Evolutionary conservation across 2,113 vertebrate species (phyloP), one percentile per base, ranked within the genome.

Genomic region (Eurystomus gularis): DNA sequence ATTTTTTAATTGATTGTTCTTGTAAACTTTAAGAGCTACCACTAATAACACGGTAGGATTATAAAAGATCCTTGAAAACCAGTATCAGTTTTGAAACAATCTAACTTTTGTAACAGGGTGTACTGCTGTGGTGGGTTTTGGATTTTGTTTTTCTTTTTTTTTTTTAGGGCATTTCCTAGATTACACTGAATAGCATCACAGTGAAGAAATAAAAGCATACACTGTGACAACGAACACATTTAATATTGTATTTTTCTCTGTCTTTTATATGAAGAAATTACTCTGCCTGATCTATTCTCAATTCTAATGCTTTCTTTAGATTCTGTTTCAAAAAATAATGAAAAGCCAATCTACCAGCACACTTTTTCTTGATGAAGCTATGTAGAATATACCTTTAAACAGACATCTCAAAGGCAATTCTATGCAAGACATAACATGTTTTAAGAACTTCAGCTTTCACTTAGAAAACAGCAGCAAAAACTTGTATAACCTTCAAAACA

Each of bases 101-200:
- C 7, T 31, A 26, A 73, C 19, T 58, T 87, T 11, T 73, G 13
- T 11, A 85, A 57, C 28, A 46, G 0, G 2, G 48, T 6, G 0
- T 33, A 55, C 8, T 82, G 37, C 9, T 24, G 46, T 14, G 6
- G 9, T 26, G 13, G 3, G 46, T 48, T 72, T 10, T 9, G 3
- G 12, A 24, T 35, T 26, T 14, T 20, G 8, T 17, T 8, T 40
- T 51, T 31, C 11, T 33, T n/a, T 44, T 17, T 15, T 25, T n/a
- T 49, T 58, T 23, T 9, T 61, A 9, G 54, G 18, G 28, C 7
- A 48, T 52, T 64, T 72, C 28, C 79, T 6, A 55, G 11, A 86
- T 71, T 57, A 84, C 16, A 61, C 23, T 20, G 62, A 33, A 61
- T 14, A 64, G 21, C 44, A 76, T 35, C 24, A 58, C 55, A 51